phyloP scores from a whole-genome alignment of 2,797 vertebrate species.

The Eurystomus glaucurus region DNA sequence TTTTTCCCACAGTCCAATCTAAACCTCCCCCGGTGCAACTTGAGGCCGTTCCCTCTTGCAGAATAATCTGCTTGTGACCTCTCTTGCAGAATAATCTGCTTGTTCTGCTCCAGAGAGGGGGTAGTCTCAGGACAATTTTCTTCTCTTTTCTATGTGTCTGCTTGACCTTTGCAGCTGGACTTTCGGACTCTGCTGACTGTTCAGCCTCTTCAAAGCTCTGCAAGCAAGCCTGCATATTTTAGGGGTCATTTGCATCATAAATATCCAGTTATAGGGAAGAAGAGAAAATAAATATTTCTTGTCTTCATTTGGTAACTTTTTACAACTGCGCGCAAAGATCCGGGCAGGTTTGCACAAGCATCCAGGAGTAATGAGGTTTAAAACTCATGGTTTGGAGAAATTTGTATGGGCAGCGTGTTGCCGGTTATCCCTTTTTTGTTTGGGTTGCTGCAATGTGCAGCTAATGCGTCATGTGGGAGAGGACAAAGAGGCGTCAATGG shows the following conservation, averaged over 20 bases:
- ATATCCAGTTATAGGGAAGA: neutral
- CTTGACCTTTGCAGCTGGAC: slow-evolving; percentile 33
- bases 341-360: neutral
- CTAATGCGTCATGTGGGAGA: neutral
- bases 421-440: slow-evolving; percentile 22
- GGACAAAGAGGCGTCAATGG: slow-evolving; percentile 10
- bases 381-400: neutral
- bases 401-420: neutral
- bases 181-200: neutral
- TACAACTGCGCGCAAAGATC: neutral
- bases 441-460: neutral
- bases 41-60: neutral
- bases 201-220: neutral
- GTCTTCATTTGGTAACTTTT: neutral
- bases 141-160: neutral
- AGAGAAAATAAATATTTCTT: neutral
- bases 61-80: neutral
- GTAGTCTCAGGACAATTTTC: neutral
- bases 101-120: neutral
- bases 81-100: neutral
- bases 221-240: neutral
- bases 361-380: neutral
- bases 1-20: neutral
- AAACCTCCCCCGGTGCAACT: neutral
- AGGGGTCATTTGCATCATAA: slow-evolving; percentile 14